A percentile compares a stretch with the other conserved stretches of the same genome.
These are phyloP conservation scores for Electrona antarctica DNA, from an alignment of 2,113 vertebrate species.

Conservation along the genomic window DNA sequence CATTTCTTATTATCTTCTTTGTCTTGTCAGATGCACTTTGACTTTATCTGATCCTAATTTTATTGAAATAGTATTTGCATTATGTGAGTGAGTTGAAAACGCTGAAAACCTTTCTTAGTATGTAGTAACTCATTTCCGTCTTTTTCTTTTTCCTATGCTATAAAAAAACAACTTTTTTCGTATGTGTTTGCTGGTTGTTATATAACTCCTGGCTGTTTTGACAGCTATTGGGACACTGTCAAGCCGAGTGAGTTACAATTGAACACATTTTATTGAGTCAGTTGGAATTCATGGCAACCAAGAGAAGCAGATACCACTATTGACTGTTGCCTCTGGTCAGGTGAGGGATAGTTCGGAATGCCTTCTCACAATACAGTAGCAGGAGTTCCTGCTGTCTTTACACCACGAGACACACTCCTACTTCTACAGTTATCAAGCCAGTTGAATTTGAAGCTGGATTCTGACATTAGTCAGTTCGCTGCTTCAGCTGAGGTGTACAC, in stretches of 20 bases:
- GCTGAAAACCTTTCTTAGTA: too few relatives aligned
- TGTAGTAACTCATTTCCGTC: too few relatives aligned
- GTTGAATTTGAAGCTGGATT: constrained; percentile 12
- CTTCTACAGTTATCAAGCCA: background rate
- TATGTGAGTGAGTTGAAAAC: background rate
- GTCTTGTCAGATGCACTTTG: background rate
- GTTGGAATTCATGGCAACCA: background rate
- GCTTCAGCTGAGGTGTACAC: background rate
- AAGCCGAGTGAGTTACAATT: too few relatives aligned
- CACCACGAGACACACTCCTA: background rate
- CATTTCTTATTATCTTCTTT: background rate
- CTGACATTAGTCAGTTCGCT: background rate
- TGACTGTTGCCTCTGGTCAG: background rate
- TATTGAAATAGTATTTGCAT: background rate
- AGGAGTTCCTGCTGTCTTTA: background rate
- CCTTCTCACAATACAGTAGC: background rate
- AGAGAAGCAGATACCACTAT: background rate
- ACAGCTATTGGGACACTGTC: background rate
- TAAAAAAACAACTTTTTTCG: background rate
- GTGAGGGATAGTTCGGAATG: background rate
- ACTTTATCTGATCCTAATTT: background rate
- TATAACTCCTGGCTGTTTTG: background rate
- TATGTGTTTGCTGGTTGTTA: background rate
- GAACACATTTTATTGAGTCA: background rate
- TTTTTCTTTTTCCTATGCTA: background rate